Evolutionary conservation across 2,113 vertebrate species (phyloP).

Genomic region (Colaptes auratus): DNA sequence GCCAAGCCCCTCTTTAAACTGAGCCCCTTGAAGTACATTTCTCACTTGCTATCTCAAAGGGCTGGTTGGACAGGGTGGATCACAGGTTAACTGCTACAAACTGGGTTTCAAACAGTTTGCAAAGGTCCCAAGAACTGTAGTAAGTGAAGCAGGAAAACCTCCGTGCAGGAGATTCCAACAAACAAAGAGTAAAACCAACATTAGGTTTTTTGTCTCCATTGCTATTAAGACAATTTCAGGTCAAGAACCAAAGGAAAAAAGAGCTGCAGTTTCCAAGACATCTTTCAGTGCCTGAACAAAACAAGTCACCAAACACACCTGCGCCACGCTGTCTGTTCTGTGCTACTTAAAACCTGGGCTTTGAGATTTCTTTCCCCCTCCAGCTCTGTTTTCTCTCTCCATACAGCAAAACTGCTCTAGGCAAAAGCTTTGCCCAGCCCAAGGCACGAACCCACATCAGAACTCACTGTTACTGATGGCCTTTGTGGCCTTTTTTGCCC

Average conservation of each 20-base stretch:
- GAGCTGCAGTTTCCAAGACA: not conserved
- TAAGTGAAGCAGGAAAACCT: not conserved
- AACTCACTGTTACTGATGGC: not conserved
- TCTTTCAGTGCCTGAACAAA: conserved; percentile 36
- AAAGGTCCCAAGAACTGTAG: not conserved
- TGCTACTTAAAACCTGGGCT: not conserved
- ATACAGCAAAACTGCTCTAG: not conserved
- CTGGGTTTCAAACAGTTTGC: not conserved
- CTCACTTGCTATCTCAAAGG: not conserved
- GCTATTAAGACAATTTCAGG: conserved; percentile 7
- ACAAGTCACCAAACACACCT: conserved; percentile 26
- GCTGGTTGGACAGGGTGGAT: not conserved
- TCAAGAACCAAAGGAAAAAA: conserved; percentile 28
- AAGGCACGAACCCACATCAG: not conserved
- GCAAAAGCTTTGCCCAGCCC: not conserved
- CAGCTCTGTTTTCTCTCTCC: conserved; percentile 13
- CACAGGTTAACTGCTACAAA: not conserved
- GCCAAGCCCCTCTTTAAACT: not conserved
- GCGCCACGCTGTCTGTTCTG: not conserved
- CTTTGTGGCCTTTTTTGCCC: not conserved
- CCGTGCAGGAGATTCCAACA: not conserved
- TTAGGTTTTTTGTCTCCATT: not conserved
- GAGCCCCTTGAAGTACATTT: not conserved
- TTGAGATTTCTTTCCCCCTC: not conserved
- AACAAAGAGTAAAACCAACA: not conserved